Conservation (phyloP, 2,888 invertebrate species). For the Sympetrum striolatum region DNA sequence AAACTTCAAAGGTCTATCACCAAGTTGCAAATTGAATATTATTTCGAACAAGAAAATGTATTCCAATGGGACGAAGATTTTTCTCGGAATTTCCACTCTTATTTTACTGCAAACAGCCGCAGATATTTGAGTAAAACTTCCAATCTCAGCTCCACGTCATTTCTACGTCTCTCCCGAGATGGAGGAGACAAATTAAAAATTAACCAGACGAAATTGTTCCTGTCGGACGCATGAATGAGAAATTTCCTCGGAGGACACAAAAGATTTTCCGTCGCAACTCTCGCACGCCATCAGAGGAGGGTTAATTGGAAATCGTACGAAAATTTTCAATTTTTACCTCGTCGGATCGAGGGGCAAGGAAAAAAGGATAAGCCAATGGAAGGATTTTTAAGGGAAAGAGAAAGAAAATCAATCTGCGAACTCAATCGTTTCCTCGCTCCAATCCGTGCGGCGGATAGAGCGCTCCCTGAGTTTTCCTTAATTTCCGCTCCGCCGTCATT, state of each 20-base stretch:
- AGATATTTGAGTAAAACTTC: not conserved
- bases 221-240: conserved; percentile 20
- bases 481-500: not conserved
- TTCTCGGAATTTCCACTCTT: no score
- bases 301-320: conserved; percentile 32
- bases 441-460: not conserved
- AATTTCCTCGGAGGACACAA: not conserved
- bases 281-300: not conserved
- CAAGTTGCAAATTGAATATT: no score
- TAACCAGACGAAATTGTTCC: conserved; percentile 24
- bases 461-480: not conserved
- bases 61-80: no score
- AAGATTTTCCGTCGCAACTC: not conserved
- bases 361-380: not conserved
- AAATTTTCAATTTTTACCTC: conserved; percentile 32
- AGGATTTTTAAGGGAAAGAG: not conserved
- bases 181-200: conserved; percentile 18
- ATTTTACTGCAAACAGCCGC: not conserved
- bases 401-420: conserved; percentile 34
- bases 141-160: not conserved
- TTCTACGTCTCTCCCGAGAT: not conserved
- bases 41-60: no score
- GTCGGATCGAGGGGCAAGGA: not conserved
- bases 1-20: no score
- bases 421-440: not conserved